Evolutionary conservation across 2,797 vertebrate genomes (phyloP).

Genomic region (Paedocypris micromegethes): DNA sequence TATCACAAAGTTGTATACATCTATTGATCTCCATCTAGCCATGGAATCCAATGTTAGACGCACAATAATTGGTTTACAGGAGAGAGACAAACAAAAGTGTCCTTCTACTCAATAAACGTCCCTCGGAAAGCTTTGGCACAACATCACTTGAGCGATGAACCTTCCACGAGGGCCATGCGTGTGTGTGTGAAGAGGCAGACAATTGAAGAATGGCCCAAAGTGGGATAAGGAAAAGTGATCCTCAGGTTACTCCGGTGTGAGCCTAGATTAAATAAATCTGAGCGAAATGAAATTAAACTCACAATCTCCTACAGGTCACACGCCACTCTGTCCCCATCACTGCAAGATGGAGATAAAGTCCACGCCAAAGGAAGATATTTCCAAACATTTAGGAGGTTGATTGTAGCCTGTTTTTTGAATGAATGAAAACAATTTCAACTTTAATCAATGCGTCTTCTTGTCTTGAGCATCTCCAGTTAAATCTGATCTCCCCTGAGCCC

Average conservation of each 20-base stretch:
- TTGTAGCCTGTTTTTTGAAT: too few relatives aligned
- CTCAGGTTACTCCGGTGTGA: constrained; percentile 9
- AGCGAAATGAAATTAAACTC: constrained; percentile 25
- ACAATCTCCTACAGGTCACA: too few relatives aligned
- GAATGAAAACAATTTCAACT: constrained; percentile 9
- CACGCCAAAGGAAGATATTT: too few relatives aligned
- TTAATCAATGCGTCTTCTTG: constrained; percentile 11
- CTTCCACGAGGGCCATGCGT: constrained; percentile 6
- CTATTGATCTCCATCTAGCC: neutral
- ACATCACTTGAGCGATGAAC: constrained; percentile 17
- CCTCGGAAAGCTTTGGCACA: constrained; percentile 15
- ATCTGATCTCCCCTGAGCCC: constrained; percentile 15
- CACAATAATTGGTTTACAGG: constrained; percentile 22
- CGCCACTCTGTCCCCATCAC: too few relatives aligned
- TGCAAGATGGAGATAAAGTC: too few relatives aligned
- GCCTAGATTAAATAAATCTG: constrained; percentile 10
- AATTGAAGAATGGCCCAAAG: constrained; percentile 13
- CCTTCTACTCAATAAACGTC: constrained; percentile 34
- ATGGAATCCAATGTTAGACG: neutral
- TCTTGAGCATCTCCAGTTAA: constrained; percentile 12
- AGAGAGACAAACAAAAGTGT: constrained; percentile 14
- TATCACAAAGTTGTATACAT: constrained; percentile 1
- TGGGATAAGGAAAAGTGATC: constrained; percentile 10
- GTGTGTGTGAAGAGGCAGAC: constrained; percentile 24
- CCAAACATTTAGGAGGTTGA: too few relatives aligned